Conservation (phyloP, 2,113 vertebrate genomes). For the Perca schrenkii region DNA sequence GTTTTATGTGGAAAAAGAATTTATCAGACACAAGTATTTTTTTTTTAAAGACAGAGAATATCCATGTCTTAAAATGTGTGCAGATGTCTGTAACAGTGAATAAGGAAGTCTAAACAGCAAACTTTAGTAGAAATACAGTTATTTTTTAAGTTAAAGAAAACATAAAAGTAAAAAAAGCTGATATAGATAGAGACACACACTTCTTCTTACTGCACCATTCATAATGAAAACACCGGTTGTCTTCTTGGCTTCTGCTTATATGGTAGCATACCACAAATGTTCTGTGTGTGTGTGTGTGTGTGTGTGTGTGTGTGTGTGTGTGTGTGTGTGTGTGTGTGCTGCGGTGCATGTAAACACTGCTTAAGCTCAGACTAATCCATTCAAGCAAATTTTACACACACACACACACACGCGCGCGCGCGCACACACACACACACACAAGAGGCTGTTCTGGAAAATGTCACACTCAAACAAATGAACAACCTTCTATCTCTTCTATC, state of each 20-base stretch:
- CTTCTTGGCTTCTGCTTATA: slow-evolving; percentile 48
- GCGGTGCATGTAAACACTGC: slow-evolving; percentile 14
- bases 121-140: no score
- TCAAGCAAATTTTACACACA: slow-evolving; percentile 4
- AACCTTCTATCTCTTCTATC: background rate
- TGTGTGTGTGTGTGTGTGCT: slow-evolving; percentile 16
- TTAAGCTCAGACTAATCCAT: slow-evolving; percentile 49
- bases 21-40: no score
- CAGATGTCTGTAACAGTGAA: no score
- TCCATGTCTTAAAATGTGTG: no score
- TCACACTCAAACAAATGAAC: slow-evolving; percentile 38
- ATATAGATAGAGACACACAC: background rate
- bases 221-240: slow-evolving; percentile 19
- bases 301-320: slow-evolving; percentile 23
- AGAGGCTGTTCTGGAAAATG: slow-evolving; percentile 52
- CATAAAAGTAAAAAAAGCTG: no score
- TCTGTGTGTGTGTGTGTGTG: slow-evolving; percentile 22
- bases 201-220: background rate
- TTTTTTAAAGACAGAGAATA: no score
- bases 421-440: background rate
- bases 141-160: no score
- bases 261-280: slow-evolving; percentile 39
- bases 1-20: no score
- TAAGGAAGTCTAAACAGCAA: no score
- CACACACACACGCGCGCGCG: slow-evolving; percentile 8